phyloP scores from a whole-genome alignment of 2,888 invertebrate genomes.

The Anorthoa munda region DNA sequence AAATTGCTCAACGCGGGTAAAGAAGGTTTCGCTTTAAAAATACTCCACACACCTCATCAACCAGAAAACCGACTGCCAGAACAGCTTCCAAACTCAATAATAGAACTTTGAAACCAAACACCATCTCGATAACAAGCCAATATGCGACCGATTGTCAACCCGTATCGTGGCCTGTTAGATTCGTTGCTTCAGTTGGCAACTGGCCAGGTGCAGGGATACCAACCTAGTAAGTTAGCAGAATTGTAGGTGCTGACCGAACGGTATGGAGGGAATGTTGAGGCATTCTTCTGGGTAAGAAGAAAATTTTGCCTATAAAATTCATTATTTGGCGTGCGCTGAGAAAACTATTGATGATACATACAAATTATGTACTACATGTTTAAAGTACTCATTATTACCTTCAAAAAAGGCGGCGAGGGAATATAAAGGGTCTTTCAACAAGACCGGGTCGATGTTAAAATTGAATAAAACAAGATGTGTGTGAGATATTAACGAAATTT shows the following conservation, averaged over 20 bases:
- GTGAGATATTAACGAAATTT: no score
- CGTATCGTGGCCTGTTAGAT: conserved; percentile 60
- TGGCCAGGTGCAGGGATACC: conserved; percentile 54
- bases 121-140: conserved; percentile 41
- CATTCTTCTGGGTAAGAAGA: conserved; percentile 10
- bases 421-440: no score
- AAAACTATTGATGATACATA: no score
- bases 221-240: conserved; percentile 2
- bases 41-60: not conserved
- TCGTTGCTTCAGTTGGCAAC: conserved; percentile 63
- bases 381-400: no score
- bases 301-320: no score
- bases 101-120: conserved; percentile 21
- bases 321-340: no score
- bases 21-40: not conserved
- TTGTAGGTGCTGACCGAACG: conserved; percentile 20
- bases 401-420: no score
- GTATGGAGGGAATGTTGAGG: not conserved
- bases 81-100: conserved; percentile 24
- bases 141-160: conserved; percentile 62
- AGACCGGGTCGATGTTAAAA: no score
- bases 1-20: no score
- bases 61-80: not conserved
- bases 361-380: no score
- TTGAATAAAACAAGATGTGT: no score